Conservation (phyloP, 2,797 vertebrate species). For the Toxotes lorentzi region DNA sequence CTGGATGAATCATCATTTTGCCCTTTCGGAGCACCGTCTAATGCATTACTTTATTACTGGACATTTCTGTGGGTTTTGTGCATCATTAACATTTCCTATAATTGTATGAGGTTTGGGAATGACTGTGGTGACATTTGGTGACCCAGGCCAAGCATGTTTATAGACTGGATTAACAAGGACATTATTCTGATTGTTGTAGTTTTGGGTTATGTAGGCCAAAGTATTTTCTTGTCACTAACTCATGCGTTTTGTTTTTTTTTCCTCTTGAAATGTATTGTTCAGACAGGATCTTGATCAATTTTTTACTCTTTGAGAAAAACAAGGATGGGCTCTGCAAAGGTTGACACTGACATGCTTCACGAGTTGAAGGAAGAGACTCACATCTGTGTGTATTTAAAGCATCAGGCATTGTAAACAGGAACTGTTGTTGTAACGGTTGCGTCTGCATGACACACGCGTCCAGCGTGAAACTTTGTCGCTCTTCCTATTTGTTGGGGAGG, state of each 20-base stretch:
- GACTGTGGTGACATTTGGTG: not conserved
- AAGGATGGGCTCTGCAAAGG: conserved; percentile 12
- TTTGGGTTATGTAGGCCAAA: conserved; percentile 22
- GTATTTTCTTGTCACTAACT: not conserved
- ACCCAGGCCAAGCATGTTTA: not conserved
- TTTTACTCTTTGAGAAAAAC: conserved; percentile 10
- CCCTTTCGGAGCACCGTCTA: conserved; percentile 16
- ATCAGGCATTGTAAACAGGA: conserved; percentile 78
- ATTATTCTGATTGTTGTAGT: not conserved
- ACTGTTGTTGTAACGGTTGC: conserved; percentile 49
- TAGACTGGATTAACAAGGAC: not conserved
- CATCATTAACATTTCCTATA: conserved; percentile 20
- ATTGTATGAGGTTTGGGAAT: conserved; percentile 6
- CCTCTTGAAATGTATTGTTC: not conserved
- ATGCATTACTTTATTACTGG: not conserved
- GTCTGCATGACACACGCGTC: conserved; percentile 42
- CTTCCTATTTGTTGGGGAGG: conserved; percentile 69
- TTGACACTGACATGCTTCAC: conserved; percentile 50
- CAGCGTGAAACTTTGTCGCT: conserved; percentile 50
- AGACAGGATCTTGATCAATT: conserved; percentile 5
- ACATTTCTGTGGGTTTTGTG: not conserved
- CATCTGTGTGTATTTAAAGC: conserved; percentile 61
- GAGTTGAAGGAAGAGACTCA: conserved; percentile 60
- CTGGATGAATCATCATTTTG: conserved; percentile 66
- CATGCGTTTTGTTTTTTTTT: not conserved